phyloP scores from a whole-genome alignment of 2,113 vertebrate species.

The Tamias sibiricus region DNA sequence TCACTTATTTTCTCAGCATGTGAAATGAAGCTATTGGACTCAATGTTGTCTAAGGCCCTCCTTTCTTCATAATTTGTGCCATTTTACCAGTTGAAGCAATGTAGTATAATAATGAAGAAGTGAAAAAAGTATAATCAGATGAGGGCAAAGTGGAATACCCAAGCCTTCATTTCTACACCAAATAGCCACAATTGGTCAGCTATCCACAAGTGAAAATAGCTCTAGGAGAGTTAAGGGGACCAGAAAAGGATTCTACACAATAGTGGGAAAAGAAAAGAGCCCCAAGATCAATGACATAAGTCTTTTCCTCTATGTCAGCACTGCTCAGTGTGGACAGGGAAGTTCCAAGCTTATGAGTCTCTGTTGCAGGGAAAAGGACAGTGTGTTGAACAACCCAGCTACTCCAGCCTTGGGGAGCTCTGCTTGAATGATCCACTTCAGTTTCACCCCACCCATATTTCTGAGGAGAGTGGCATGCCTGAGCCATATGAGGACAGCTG shows the following conservation, averaged over 20 bases:
- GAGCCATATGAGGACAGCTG: too few species aligned
- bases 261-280: not conserved
- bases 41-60: not conserved
- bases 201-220: not conserved
- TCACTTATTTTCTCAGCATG: not conserved
- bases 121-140: not conserved
- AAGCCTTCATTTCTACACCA: not conserved
- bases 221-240: not conserved
- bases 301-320: not conserved
- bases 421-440: not conserved
- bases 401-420: not conserved
- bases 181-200: not conserved
- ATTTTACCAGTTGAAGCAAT: not conserved
- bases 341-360: fast-evolving
- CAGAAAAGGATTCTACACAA: not conserved
- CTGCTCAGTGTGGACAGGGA: not conserved
- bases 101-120: not conserved
- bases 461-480: not conserved
- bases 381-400: too few species aligned
- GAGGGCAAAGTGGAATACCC: not conserved
- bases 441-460: not conserved
- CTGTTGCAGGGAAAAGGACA: not conserved
- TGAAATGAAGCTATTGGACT: not conserved
- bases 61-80: not conserved
- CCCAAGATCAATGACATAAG: not conserved